Evolutionary conservation across 2,888 invertebrate genomes (phyloP), one percentile per base, ranked within the genome.

Genomic region (Agonopterix subpropinquella): DNA sequence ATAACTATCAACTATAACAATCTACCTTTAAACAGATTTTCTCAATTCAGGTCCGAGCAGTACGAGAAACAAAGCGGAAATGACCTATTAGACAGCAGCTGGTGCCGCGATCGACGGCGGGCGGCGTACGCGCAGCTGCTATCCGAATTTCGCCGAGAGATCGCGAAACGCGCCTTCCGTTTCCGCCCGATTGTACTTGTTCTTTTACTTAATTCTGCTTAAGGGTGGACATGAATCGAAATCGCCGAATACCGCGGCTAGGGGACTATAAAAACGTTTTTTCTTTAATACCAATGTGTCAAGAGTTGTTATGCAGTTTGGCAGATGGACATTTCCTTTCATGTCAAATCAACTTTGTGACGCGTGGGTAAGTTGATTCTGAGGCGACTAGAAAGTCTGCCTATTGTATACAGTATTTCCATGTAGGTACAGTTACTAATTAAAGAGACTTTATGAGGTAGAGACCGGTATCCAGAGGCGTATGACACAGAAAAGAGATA

Each of bases 131-230:
- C 74, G 74, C 86, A 86, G 86, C 87, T 85, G 87, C 79, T 70
- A 70, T 62, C 80, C 84, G 77, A 85, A 86, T 77, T 85, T 84
- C 77, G 78, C 76, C 73, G 78, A 73, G 79, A 84, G 85, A 80
- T 88, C 87, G 87, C 87, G 80, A 86, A 86, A 84, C 79, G 77
- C 81, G 85, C 79, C 85, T 87, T 88, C 87, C 87, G 87, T 73
- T 88, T 88, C 87, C 87, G 83, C 70, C 65, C 77, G 79, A 86
- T 87, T 87, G 85, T 67, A 64, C 66, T 66, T 60, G 59, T 66
- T 70, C 65, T 66, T 64, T 62, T 60, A 60, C 59, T 60, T 54
- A 56, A 56, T 59, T 56, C 52, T 65, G 66, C 62, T 66, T 62
- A 63, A 70, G 77, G 81, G 78, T 79, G 80, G 80, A 79, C 75